Evolutionary conservation across 2,888 invertebrate genomes (phyloP).

Genomic region (Allolobophora icterica): DNA sequence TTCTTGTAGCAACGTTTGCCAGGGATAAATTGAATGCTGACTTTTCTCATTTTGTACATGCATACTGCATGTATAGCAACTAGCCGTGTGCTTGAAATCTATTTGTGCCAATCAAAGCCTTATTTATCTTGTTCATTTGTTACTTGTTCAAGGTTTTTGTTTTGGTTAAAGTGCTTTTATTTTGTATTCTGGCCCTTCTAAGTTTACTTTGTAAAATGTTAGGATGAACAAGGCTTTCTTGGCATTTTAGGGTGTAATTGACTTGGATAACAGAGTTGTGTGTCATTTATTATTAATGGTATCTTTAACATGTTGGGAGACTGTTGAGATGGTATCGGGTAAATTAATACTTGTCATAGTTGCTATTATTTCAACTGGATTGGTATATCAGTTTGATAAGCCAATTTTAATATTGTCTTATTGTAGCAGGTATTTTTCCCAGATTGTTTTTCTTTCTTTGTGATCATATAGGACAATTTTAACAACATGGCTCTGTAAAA

Average conservation of each 20-base stretch:
- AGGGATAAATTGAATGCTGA: background rate
- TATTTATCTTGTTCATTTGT: background rate
- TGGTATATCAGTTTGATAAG: background rate
- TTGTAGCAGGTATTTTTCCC: background rate
- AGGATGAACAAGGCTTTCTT: background rate
- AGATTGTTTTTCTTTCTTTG: background rate
- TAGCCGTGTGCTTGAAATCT: background rate
- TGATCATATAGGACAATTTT: slow-evolving; percentile 1
- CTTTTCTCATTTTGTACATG: background rate
- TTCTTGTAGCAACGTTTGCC: background rate
- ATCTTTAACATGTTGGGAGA: background rate
- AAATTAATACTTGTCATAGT: background rate
- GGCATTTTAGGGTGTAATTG: background rate
- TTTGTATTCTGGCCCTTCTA: slow-evolving; percentile 11
- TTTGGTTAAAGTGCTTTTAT: background rate
- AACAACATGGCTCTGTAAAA: background rate
- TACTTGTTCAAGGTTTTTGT: background rate
- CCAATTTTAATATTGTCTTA: background rate
- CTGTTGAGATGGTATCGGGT: background rate
- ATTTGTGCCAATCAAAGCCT: slow-evolving; percentile 12
- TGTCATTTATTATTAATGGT: background rate
- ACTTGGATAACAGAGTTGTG: background rate
- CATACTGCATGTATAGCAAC: background rate
- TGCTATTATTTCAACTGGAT: background rate
- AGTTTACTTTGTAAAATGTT: background rate